Evolutionary conservation across 2,797 vertebrate species (phyloP).

Genomic region (Siniperca obscura): DNA sequence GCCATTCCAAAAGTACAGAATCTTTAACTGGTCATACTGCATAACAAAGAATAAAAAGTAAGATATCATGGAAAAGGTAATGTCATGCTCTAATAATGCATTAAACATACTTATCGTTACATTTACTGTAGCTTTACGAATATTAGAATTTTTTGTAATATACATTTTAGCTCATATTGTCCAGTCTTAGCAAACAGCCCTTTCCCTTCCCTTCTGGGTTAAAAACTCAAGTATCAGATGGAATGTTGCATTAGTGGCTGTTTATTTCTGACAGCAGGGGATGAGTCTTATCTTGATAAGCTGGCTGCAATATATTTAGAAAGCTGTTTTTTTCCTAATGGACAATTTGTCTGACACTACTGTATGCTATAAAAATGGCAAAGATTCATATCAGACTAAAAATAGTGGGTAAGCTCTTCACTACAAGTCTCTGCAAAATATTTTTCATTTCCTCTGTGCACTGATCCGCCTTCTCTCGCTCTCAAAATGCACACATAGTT

Average conservation of each 20-base stretch:
- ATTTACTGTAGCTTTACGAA: background rate
- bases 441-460: conserved; percentile 10
- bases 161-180: background rate
- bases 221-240: conserved; percentile 8
- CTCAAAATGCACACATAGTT: conserved; percentile 39
- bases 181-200: background rate
- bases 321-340: background rate
- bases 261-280: conserved; percentile 1
- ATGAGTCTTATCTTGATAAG: conserved; percentile 6
- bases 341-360: conserved; percentile 2
- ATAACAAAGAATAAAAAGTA: no score
- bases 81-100: background rate
- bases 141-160: background rate
- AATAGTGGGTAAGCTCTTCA: conserved; percentile 16
- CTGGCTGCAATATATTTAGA: background rate
- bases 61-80: background rate
- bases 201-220: background rate
- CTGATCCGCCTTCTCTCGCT: background rate
- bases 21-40: background rate
- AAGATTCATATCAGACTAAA: conserved; percentile 37
- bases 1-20: background rate
- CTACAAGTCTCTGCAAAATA: conserved; percentile 18
- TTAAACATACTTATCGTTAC: background rate
- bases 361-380: background rate
- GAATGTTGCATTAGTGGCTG: conserved; percentile 18